Base-by-base conservation (phyloP, 1,140 invertebrate species). In the Heliconius melpomene region DNA sequence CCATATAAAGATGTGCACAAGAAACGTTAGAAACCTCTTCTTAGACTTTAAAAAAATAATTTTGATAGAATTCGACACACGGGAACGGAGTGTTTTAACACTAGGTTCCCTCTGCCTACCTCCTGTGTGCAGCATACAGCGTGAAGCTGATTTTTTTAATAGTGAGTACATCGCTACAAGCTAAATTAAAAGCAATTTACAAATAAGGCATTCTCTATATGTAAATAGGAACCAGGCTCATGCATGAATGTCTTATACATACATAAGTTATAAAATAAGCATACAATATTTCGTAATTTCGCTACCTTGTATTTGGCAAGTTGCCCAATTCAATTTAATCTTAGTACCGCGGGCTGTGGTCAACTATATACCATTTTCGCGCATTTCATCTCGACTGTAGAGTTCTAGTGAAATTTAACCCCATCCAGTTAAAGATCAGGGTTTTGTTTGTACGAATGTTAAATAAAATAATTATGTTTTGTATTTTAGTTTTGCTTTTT, bases 311-410 rank as follows among this genome's bases (percentile, higher is more conserved):
- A 83, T 83, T 84, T 93, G 90, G 91, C 88, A 78, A 79, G 80
- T 79, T 87, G 90, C 91, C 91, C 87, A 83, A 84, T 90, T 91
- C 90, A 91, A 93, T 93, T 93, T 93, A 91, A 92, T 93, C 91
- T 93, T 92, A 90, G 89, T 91, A 87, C 84, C 83, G 82, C 79
- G 85, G 82, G 86, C 86, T 90, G 91, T 91, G 90, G 90, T 92
- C 90, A 92, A 89, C 91, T 87, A 84, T 85, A 74, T 82, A 80
- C 82, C 79, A 83, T 83, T 84, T 85, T 75, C 60, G 60, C 84
- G 83, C 83, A 82, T 84, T 88, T 84, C 86, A 84, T 84, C 83
- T 80, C 85, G 74, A 79, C 81, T 85, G 82, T 71, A 54, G 74
- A 70, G 77, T 74, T 79, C 60, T 66, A 66, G 60, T 66, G 60